Base-by-base conservation (phyloP, 2,888 invertebrate species). In the Pheosia gnoma region DNA sequence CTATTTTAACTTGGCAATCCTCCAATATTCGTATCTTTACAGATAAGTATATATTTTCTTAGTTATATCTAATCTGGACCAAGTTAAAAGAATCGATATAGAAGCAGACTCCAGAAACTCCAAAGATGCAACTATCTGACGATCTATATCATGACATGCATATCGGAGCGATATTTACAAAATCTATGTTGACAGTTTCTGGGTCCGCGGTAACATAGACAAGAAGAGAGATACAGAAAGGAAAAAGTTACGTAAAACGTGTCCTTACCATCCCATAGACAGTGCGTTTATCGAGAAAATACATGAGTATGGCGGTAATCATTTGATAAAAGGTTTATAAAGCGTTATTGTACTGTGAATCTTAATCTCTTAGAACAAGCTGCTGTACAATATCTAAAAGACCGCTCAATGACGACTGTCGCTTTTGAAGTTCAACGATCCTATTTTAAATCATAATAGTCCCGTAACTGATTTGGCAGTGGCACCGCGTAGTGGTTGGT, bases 241-340 rank as follows among this genome's bases (percentile, higher is more conserved):
- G 72, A 78, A 82, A 78, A 84, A 84, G 80, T 84, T 84, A 87
- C 85, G 81, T 79, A 86, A 86, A 82, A 89, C 83, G 89, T 88
- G 90, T 87, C 86, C 89, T 90, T 90, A 91, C 90, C 90, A 88
- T 89, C 88, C 85, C 82, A 86, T 78, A 84, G 85, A 86, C 80
- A 86, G 90, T 90, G 91, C 89, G 83, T 85, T 85, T 85, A 85
- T 84, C 74, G 78, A 85, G 82, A 87, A 88, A 90, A 88, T 81
- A 86, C 79, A 87, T 86, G 82, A 88, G 79, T 86, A 88, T 81
- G 86, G 85, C 86, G 77, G 80, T 86, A 83, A 87, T 71, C 80
- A 82, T 84, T 71, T 81, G 78, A 83, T 72, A 82, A 80, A 81
- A 76, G 70, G 66, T 77, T 76, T 75, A 41, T 1, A 9, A 45